Evolutionary conservation across 2,113 vertebrate genomes (phyloP).

Genomic region (Sylvietta virens): DNA sequence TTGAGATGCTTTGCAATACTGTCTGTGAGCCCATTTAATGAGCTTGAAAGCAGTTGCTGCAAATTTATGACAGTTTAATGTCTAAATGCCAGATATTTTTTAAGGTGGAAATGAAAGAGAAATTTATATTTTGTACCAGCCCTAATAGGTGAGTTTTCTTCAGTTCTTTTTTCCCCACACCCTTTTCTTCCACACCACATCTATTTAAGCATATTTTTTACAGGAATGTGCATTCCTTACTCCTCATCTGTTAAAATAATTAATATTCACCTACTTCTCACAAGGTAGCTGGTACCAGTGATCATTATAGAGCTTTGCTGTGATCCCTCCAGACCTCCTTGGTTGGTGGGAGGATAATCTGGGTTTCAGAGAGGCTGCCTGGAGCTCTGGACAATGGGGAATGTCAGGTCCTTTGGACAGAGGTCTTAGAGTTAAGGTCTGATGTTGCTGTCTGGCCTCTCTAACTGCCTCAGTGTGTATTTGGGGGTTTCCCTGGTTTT

Average conservation of each 20-base stretch:
- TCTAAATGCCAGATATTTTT: slow-evolving; percentile 37
- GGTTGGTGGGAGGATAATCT: not conserved
- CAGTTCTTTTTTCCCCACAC: not conserved
- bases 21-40: slow-evolving; percentile 58
- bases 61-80: slow-evolving; percentile 56
- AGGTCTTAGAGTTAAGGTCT: not conserved
- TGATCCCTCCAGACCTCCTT: not conserved
- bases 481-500: not conserved
- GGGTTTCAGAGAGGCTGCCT: not conserved
- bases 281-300: not conserved
- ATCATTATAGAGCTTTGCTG: not conserved
- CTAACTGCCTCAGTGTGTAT: not conserved
- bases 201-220: not conserved
- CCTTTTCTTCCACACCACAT: not conserved
- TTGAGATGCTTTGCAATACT: slow-evolving; percentile 47
- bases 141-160: not conserved
- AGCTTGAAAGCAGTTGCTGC: slow-evolving; percentile 54
- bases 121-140: not conserved
- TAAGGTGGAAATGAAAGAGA: not conserved
- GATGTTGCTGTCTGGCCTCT: not conserved
- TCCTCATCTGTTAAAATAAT: not conserved
- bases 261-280: not conserved
- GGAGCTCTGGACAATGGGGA: not conserved
- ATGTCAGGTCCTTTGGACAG: not conserved
- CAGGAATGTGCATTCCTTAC: not conserved